Base-by-base conservation (phyloP, 2,888 invertebrate species). In the Scelioninae gen. 1 region DNA sequence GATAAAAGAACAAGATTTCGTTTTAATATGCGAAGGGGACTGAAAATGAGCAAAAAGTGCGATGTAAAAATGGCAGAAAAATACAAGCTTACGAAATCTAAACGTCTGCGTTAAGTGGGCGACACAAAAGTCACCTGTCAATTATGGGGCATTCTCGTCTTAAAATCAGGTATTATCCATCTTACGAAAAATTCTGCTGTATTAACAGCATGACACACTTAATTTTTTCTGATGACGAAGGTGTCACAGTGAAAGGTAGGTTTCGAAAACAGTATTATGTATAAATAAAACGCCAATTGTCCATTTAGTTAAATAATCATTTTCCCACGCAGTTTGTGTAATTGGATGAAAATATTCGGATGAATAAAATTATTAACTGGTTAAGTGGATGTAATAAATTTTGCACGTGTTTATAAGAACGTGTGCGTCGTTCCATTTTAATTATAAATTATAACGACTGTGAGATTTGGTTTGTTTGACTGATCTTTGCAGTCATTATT, bases 41-140 rank as follows among this genome's bases (percentile, higher is more conserved):
- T 4, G 55, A 56, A 56, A 51, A 55, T 43, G 63, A 74, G 51
- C 53, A 51, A 23, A 51, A 72, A 55, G 62, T 34, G 31, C 29
- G 38, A 34, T 3, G 23, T 65, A 34, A 55, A 56, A 68, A 55
- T 62, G 55, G 38, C 60, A 62, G 62, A 62, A 77, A 76, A 68
- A 56, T 45, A 69, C n/a, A 45, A 66, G 63, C 45, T 76, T 71
- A 43, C 69, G 68, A 77, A 82, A 82, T 68, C 69, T 69, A 69
- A 78, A 78, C 60, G 65, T 77, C 60, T 49, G 69, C 40, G 60
- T 69, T 74, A 75, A 77, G 78, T 78, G 77, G 77, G 71, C 65
- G 77, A 74, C 63, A 80, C 63, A 74, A 75, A 85, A 84, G 84
- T 88, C 88, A 88, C 86, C 90, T 89, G 89, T 90, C 90, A 90